These are phyloP conservation scores for Amphipyra berbera DNA, from an alignment of 2,888 invertebrate genomes.

Conservation along the genomic window DNA sequence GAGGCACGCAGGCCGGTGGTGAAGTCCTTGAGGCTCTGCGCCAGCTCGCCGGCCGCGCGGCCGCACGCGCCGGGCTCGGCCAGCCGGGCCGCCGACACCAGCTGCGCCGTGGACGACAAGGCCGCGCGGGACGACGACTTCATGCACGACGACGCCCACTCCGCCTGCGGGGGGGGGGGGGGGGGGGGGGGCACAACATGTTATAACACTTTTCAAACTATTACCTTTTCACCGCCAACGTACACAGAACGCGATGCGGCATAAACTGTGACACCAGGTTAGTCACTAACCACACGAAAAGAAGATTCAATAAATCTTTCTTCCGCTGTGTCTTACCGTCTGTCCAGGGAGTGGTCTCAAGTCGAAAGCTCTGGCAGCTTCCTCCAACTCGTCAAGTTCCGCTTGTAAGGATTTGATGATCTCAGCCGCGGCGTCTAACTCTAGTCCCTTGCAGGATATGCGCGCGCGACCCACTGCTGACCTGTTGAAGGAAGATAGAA, in stretches of 20 bases:
- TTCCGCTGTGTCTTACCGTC: conserved; percentile 84
- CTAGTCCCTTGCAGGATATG: conserved; percentile 95
- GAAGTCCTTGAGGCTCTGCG: conserved; percentile 92
- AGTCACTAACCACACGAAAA: too few relatives aligned
- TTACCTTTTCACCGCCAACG: too few relatives aligned
- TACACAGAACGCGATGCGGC: too few relatives aligned
- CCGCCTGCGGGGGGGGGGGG: too few relatives aligned
- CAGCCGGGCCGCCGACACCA: conserved; percentile 95
- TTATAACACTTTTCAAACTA: too few relatives aligned
- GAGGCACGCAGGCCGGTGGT: conserved; percentile 94
- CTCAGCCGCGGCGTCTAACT: conserved; percentile 96
- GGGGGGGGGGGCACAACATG: too few relatives aligned
- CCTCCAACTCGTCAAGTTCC: conserved; percentile 95
- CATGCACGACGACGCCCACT: conserved; percentile 85
- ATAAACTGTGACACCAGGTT: too few relatives aligned
- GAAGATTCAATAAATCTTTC: too few relatives aligned
- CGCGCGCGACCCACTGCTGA: conserved; percentile 92
- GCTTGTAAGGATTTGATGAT: conserved; percentile 94
- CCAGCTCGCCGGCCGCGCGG: conserved; percentile 95
- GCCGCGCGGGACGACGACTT: conserved; percentile 92
- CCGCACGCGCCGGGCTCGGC: conserved; percentile 94
- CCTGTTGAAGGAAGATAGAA: conserved; percentile 68
- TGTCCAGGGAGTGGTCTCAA: conserved; percentile 96
- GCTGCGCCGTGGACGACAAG: conserved; percentile 95
- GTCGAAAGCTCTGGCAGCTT: conserved; percentile 92